A percentile compares a stretch with the other conserved stretches of the same genome.
Evolutionary conservation across 2,113 vertebrate genomes (phyloP).

Genomic region (Sorex araneus): DNA sequence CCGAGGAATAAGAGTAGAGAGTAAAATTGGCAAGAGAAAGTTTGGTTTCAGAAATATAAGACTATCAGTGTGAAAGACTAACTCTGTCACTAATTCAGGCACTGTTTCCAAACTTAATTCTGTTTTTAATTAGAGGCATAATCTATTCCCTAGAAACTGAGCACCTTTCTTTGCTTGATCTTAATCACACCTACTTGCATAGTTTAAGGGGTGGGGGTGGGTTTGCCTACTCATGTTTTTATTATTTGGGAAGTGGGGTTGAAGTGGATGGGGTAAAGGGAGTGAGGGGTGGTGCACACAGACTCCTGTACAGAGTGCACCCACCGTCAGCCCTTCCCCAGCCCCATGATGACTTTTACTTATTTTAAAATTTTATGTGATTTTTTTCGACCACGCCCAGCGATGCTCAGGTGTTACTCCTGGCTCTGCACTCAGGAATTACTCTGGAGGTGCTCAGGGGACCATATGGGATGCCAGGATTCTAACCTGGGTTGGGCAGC

Average conservation of each 20-base stretch:
- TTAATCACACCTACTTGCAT: background rate
- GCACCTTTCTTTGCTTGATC: conserved; percentile 50
- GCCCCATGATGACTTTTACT: too few relatives aligned
- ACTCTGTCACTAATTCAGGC: conserved; percentile 13
- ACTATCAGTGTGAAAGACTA: background rate
- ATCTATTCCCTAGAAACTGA: conserved; percentile 3
- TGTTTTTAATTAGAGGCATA: conserved; percentile 3
- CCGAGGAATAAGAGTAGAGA: background rate
- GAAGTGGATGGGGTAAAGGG: too few relatives aligned
- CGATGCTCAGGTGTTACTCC: too few relatives aligned
- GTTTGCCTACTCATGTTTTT: conserved; percentile 2
- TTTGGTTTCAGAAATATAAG: background rate
- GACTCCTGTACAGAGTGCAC: too few relatives aligned
- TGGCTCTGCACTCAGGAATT: too few relatives aligned
- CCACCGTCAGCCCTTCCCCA: too few relatives aligned
- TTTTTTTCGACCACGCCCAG: background rate
- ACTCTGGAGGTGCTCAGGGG: too few relatives aligned
- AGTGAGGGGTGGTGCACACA: too few relatives aligned
- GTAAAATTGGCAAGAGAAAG: background rate
- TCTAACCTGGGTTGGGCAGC: too few relatives aligned
- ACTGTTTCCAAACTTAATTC: background rate
- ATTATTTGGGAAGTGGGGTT: too few relatives aligned
- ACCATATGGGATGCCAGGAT: too few relatives aligned
- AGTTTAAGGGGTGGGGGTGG: background rate
- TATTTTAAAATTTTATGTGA: too few relatives aligned